phyloP scores from a whole-genome alignment of 2,113 vertebrate species.

The Vulpes lagopus region DNA sequence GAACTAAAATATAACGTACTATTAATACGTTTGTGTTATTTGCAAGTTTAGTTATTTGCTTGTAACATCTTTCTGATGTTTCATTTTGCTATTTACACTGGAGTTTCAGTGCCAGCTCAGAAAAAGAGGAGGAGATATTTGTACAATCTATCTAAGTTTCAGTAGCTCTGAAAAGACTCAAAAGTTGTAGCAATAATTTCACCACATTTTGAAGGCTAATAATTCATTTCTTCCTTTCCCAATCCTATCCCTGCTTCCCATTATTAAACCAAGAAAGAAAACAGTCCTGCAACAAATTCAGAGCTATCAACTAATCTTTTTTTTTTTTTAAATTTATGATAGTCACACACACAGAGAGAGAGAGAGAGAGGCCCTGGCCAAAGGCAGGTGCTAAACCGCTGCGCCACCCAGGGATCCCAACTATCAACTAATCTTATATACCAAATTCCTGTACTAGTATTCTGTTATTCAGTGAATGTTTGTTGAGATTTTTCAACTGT shows the following conservation, averaged over 20 bases:
- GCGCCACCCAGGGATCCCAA: too few relatives aligned
- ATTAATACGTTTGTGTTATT: conserved; percentile 3
- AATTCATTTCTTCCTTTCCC: conserved; percentile 30
- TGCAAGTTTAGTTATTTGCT: conserved; percentile 2
- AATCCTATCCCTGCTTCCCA: not conserved
- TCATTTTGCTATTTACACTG: conserved; percentile 23
- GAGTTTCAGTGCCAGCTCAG: not conserved
- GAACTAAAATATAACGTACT: not conserved
- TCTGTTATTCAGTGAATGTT: not conserved
- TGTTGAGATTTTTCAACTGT: conserved; percentile 29
- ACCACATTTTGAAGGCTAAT: conserved; percentile 39
- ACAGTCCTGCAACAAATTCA: not conserved
- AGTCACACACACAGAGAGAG: too few relatives aligned
- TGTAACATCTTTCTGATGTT: not conserved
- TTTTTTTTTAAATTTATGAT: too few relatives aligned
- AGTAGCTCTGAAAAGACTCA: conserved; percentile 49
- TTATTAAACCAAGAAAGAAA: conserved; percentile 43
- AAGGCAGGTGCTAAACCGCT: too few relatives aligned
- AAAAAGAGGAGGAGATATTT: not conserved
- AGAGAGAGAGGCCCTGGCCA: too few relatives aligned
- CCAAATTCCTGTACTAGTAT: not conserved
- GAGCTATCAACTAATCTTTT: not conserved
- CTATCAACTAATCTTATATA: not conserved
- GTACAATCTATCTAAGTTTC: not conserved
- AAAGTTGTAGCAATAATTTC: conserved; percentile 32